Base-by-base conservation (phyloP, 2,113 vertebrate genomes). In the Pseudopipra pipra region DNA sequence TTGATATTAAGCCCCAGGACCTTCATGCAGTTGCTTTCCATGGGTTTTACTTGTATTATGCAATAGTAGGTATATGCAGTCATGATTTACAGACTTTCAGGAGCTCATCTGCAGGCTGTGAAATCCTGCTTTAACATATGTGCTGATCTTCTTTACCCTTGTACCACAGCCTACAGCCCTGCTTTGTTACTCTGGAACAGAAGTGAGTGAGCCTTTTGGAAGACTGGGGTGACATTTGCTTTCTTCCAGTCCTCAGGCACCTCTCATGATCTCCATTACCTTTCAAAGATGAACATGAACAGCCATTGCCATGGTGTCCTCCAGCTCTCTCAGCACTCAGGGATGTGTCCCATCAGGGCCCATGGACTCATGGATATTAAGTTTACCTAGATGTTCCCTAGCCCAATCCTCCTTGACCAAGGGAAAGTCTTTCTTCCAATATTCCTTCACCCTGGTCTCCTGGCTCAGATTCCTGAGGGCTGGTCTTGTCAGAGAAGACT, bases 321-420 rank as follows among this genome's bases (percentile, higher is more conserved):
- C 14, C 20, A 68, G 30, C 17, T 47, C 46, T 31, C 47, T 76
- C n/a, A 76, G 30, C 9, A 61, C 15, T 54, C n/a, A 54, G 12
- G 20, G 30, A 61, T 46, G 16, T 25, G 46, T 25, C 39, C 12
- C 28, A n/a, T 61, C 20, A 52, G 33, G 3, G 39, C 23, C 19
- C 44, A 39, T 2, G 6, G 33, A 61, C 23, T 59, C 39, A n/a
- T 0, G 11, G 1, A 28, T 4, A 20, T 39, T 28, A 39, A 28
- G 19, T 41, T 63, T 41, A n/a, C 30, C 9, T 19, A 31, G 5
- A 47, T 47, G 16, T 35, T 61, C n/a, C 47, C n/a, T 19, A 54
- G 62, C 4, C 11, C 4, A 47, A 27, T 41, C n/a, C 28, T 83
- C 41, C 28, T 54, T 0, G 2, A 35, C 23, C n/a, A 54, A 22